Conservation (phyloP, 30 jellyfish, hydroid and myxozoan species). For the Aurelia sp. region DNA sequence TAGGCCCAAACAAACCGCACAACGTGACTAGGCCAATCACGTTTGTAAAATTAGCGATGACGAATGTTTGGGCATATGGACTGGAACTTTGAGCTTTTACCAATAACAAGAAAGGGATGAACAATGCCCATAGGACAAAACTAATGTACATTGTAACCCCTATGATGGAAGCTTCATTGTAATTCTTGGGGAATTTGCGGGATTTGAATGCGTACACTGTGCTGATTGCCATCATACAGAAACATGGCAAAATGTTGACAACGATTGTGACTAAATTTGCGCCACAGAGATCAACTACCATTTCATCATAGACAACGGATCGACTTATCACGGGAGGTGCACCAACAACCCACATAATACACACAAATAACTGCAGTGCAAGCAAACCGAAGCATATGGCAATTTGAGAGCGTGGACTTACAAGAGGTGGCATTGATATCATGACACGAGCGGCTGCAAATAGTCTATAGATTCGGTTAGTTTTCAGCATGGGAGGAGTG, state of each 20-base stretch:
- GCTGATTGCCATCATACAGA: conserved; percentile 47
- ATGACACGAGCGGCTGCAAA: conserved; percentile 72
- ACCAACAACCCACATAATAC: conserved; percentile 82
- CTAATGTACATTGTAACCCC: conserved; percentile 60
- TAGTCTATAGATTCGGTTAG: conserved; percentile 82
- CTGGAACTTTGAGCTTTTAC: conserved; percentile 22
- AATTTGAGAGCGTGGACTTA: conserved; percentile 79
- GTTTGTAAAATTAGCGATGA: conserved; percentile 47
- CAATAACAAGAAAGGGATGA: conserved; percentile 40
- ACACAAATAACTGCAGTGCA: conserved; percentile 74
- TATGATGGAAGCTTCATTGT: conserved; percentile 54
- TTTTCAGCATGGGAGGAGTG: conserved; percentile 83
- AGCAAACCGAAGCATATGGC: conserved; percentile 75
- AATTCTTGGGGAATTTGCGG: conserved; percentile 67
- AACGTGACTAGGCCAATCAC: conserved; percentile 19
- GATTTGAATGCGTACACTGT: conserved; percentile 70
- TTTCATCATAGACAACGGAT: conserved; percentile 38
- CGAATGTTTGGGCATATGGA: conserved; percentile 26
- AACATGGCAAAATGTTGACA: conserved; percentile 43
- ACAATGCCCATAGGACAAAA: conserved; percentile 63
- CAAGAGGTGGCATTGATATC: conserved; percentile 59
- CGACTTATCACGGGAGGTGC: conserved; percentile 69
- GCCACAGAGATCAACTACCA: conserved; percentile 47
- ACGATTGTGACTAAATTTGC: conserved; percentile 26
- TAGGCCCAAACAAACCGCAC: conserved; percentile 34